phyloP scores from a whole-genome alignment of 1,140 invertebrate species.

The Ceratosolen solmsi region DNA sequence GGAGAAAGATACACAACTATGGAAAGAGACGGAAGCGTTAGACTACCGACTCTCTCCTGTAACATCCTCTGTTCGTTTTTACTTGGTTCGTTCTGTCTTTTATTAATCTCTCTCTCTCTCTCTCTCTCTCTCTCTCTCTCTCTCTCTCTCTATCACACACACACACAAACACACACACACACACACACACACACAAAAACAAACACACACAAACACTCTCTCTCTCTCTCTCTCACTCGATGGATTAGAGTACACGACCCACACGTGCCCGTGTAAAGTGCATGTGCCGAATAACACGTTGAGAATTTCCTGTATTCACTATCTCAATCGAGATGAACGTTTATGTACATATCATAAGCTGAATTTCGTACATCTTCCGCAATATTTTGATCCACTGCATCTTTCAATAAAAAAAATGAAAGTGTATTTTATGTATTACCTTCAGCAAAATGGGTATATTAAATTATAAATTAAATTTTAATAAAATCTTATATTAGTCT shows the following conservation, averaged over 20 bases:
- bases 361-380: not conserved
- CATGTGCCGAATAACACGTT: conserved; percentile 4
- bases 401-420: too few relatives aligned
- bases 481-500: too few relatives aligned
- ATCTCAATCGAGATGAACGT: not conserved
- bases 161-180: too few relatives aligned
- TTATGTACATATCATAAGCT: not conserved
- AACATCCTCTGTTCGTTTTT: not conserved
- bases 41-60: not conserved
- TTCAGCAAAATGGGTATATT: too few relatives aligned
- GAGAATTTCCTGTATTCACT: conserved; percentile 11
- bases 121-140: not conserved
- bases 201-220: too few relatives aligned
- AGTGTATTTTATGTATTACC: too few relatives aligned
- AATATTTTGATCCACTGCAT: too few relatives aligned
- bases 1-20: not conserved
- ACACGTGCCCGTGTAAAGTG: conserved; percentile 1
- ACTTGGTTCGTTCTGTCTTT: too few relatives aligned
- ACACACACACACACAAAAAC: too few relatives aligned
- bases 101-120: not conserved
- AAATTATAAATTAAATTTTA: too few relatives aligned
- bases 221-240: too few relatives aligned
- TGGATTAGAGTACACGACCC: conserved; percentile 11
- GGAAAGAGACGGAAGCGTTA: conserved; percentile 22
- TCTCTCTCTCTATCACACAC: not conserved